These are phyloP conservation scores for Camelus bactrianus DNA, from an alignment of 2,113 vertebrate genomes.

Conservation along the genomic window DNA sequence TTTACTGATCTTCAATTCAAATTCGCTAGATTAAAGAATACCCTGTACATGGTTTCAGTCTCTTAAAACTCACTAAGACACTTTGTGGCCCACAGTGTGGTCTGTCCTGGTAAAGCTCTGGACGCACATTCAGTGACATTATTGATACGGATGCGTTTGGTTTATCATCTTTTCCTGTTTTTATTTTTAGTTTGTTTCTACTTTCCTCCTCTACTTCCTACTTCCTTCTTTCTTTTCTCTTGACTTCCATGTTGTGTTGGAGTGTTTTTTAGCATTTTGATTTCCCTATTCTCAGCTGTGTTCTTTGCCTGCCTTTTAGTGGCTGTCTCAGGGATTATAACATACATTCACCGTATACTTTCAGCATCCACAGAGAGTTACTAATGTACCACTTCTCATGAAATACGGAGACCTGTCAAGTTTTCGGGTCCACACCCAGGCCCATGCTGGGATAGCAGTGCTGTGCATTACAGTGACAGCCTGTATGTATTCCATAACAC, in stretches of 20 bases:
- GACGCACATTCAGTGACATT: not conserved
- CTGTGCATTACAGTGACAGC: rapidly evolving
- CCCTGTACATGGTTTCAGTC: not conserved
- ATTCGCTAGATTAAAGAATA: not conserved
- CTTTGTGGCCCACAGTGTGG: not conserved
- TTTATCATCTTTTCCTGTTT: not conserved
- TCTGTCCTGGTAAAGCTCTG: not conserved
- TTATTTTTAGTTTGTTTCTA: not conserved
- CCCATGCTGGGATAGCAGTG: too few relatives aligned
- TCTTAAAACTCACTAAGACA: not conserved
- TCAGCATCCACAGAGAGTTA: not conserved
- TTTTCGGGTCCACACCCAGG: rapidly evolving
- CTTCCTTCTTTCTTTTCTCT: not conserved
- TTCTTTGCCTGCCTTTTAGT: not conserved
- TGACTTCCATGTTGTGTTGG: not conserved
- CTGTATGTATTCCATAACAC: too few relatives aligned
- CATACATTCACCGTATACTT: not conserved
- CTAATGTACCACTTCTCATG: not conserved
- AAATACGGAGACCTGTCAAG: not conserved
- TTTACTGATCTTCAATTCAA: not conserved
- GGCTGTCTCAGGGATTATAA: not conserved
- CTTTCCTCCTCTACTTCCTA: not conserved
- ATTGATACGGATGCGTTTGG: rapidly evolving
- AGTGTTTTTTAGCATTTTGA: not conserved
- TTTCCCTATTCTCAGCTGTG: not conserved